Conservation (phyloP, 2,888 invertebrate genomes). For the Acrocyrtus sp. region DNA sequence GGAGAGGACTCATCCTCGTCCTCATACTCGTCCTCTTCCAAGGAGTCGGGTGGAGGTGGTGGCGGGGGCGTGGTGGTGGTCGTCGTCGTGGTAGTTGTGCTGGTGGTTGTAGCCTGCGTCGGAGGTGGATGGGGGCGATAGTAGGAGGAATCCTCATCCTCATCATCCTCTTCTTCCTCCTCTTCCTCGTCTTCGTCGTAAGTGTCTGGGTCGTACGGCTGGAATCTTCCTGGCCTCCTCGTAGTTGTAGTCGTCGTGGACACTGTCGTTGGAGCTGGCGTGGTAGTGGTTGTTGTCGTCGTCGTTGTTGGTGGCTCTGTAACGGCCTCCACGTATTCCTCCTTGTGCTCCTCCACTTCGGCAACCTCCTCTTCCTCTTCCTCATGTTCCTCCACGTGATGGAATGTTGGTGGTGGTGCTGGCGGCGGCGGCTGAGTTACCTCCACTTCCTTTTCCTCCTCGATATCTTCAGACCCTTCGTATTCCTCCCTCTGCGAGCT, state of each 20-base stretch:
- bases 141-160: slow-evolving; percentile 16
- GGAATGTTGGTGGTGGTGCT: background rate
- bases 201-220: slow-evolving; percentile 29
- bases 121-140: slow-evolving; percentile 8
- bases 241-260: slow-evolving; percentile 15
- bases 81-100: slow-evolving; percentile 10
- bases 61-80: slow-evolving; percentile 3
- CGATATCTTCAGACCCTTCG: slow-evolving; percentile 1
- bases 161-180: slow-evolving; percentile 47
- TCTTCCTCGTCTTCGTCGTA: slow-evolving; percentile 44
- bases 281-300: slow-evolving; percentile 19
- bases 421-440: slow-evolving; percentile 10
- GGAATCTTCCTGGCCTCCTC: background rate
- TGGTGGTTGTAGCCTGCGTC: background rate
- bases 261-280: slow-evolving; percentile 22
- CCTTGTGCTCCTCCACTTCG: slow-evolving; percentile 32
- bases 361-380: slow-evolving; percentile 32
- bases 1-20: slow-evolving; percentile 16
- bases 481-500: slow-evolving; percentile 13
- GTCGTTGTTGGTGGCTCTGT: slow-evolving; percentile 25
- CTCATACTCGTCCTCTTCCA: slow-evolving; percentile 21
- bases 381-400: slow-evolving; percentile 42
- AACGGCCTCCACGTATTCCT: slow-evolving; percentile 1
- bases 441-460: slow-evolving; percentile 39
- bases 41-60: background rate